Conservation (phyloP, 2,888 invertebrate genomes). For the Villa cingulata region DNA sequence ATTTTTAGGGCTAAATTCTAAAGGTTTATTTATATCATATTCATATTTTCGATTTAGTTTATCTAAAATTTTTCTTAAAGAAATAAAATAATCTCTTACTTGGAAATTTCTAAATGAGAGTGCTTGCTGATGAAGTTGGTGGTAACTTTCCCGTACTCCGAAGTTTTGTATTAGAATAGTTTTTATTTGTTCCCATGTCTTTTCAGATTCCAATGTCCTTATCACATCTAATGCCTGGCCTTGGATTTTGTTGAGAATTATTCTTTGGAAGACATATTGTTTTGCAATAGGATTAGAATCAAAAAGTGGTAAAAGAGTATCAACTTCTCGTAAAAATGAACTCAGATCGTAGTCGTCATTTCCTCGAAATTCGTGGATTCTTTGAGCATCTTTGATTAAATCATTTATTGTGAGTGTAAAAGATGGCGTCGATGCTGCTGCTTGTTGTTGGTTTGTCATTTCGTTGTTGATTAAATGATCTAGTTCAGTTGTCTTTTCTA, state of each 20-base stretch:
- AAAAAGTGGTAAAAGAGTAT: neutral
- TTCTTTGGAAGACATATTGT: conserved; percentile 11
- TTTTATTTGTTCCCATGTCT: conserved; percentile 11
- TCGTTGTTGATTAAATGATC: no score
- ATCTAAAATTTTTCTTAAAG: conserved; percentile 10
- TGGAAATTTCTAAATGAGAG: conserved; percentile 7
- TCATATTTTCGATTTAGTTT: conserved; percentile 15
- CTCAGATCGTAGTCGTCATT: neutral
- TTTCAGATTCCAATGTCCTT: conserved; percentile 9
- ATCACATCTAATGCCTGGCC: conserved; percentile 13
- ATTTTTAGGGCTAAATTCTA: conserved; percentile 13
- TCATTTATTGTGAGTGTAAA: neutral
- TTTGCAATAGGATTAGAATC: neutral
- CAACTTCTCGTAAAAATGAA: no score
- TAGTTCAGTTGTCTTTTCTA: no score
- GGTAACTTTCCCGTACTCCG: conserved; percentile 12
- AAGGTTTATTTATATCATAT: conserved; percentile 12
- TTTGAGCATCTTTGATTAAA: neutral
- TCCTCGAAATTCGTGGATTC: neutral
- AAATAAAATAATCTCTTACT: conserved; percentile 12
- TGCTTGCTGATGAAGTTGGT: conserved; percentile 9
- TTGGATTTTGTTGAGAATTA: conserved; percentile 14
- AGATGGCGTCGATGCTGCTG: no score
- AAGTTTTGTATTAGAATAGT: conserved; percentile 10
- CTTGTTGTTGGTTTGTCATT: no score